Base-by-base conservation (phyloP, 2,797 vertebrate species). In the Malacoctenus gilli region DNA sequence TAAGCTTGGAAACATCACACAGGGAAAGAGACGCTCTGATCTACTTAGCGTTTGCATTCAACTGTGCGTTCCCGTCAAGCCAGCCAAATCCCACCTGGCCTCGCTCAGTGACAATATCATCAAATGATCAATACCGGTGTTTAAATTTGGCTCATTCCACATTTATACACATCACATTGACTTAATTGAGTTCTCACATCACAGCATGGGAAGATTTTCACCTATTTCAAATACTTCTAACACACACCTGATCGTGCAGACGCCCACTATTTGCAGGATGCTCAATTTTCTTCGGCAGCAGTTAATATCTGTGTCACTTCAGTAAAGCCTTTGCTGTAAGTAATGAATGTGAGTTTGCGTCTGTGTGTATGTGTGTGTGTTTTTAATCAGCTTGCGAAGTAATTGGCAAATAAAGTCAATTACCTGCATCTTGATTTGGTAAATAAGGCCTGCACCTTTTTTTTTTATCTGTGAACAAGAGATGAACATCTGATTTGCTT, bases 31-130 rank as follows among this genome's bases (percentile, higher is more conserved):
- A 35, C 0, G 8, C 28, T 58, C 36, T 82, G 66, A 74, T 72
- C 48, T 75, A 12, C 64, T 61, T n/a, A 34, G 28, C 1, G n/a
- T 42, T 59, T 32, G 35, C 32, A 47, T 68, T 77, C 47, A 28
- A 21, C 50, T 32, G 0, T 25, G 44, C 12, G n/a, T 66, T 31
- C 19, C 61, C 54, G 61, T 70, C 54, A 59, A 50, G 13, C 4
- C 30, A 49, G 39, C 25, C 50, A 58, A 67, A 65, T 81, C 76
- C 60, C 34, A 74, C 61, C 59, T 70, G 55, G 37, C 52, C 40
- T 21, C 12, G 44, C 36, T 61, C 28, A 31, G 34, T 58, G 54
- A 68, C 60, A 70, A 49, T 46, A 32, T 46, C 54, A 19, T 59
- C 28, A 46, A 47, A 64, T 37, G 16, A 68, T 80, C 57, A 59